Conservation (phyloP, 2,888 invertebrate species). For the Autographa gamma region DNA sequence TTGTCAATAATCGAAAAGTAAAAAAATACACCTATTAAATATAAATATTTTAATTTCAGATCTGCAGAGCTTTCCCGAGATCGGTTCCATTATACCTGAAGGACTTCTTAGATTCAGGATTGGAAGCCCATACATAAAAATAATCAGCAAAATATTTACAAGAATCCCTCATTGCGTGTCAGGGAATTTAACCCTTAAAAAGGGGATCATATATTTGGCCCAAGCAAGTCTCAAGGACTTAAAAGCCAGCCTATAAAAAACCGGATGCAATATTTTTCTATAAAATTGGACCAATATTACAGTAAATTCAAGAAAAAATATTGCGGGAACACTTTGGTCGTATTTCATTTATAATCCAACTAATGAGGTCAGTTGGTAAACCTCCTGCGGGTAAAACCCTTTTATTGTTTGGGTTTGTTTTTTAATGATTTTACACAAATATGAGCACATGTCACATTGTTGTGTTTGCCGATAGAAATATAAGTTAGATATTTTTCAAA, state of each 20-base stretch:
- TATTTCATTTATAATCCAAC: too few species aligned
- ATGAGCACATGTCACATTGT: neutral
- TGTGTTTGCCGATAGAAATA: constrained; percentile 2
- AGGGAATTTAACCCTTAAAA: constrained; percentile 7
- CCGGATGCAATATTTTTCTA: neutral
- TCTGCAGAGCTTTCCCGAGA: constrained; percentile 89
- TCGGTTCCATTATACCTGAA: constrained; percentile 84
- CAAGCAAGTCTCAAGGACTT: constrained; percentile 26
- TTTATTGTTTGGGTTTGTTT: neutral
- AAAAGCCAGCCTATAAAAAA: constrained; percentile 28
- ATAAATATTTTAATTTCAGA: constrained; percentile 68
- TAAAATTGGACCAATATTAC: too few species aligned
- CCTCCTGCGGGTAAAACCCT: neutral
- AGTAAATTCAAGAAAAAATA: neutral
- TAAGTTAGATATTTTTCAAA: neutral
- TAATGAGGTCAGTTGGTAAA: neutral
- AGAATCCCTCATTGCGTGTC: neutral
- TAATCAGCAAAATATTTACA: neutral
- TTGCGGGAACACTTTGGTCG: neutral
- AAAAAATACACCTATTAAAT: neutral
- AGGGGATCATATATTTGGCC: constrained; percentile 27
- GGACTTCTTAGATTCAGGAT: constrained; percentile 91
- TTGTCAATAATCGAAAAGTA: too few species aligned
- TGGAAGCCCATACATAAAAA: constrained; percentile 85
- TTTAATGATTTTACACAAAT: constrained; percentile 1